These are phyloP conservation scores for Diplolepis rosae DNA, from an alignment of 2,888 invertebrate species.

Conservation along the genomic window DNA sequence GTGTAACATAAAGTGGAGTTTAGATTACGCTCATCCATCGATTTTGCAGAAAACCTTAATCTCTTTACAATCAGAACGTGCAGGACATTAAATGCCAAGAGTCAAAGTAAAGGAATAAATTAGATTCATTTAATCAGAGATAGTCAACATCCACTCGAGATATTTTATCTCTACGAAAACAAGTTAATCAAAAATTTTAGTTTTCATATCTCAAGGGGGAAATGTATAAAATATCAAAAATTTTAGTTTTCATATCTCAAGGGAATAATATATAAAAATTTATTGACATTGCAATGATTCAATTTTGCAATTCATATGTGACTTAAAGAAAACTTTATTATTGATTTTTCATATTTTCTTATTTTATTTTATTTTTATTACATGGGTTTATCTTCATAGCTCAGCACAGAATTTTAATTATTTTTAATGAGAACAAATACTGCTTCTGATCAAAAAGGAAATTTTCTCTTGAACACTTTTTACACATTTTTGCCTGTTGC, in stretches of 20 bases:
- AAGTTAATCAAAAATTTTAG: not conserved
- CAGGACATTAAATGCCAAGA: conserved; percentile 4
- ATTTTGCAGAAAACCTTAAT: not conserved
- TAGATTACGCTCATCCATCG: not conserved
- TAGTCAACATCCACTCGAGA: not conserved
- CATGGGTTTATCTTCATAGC: too few species aligned
- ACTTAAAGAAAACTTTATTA: too few species aligned
- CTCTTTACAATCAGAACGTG: conserved; percentile 11
- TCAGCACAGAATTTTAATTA: too few species aligned
- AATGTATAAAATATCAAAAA: not conserved
- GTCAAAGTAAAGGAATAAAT: not conserved
- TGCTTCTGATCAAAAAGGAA: not conserved
- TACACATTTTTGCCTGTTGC: not conserved
- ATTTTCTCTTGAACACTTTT: not conserved
- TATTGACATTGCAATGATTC: not conserved
- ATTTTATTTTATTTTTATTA: not conserved
- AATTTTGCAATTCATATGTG: too few species aligned
- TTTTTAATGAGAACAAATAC: not conserved
- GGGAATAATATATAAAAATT: not conserved
- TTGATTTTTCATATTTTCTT: too few species aligned
- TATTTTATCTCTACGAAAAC: not conserved
- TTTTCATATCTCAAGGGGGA: not conserved
- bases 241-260: not conserved
- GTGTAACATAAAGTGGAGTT: not conserved
- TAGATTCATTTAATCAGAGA: not conserved